Evolutionary conservation across 2,113 vertebrate genomes (phyloP).

Genomic region (Brienomyrus brachyistius): DNA sequence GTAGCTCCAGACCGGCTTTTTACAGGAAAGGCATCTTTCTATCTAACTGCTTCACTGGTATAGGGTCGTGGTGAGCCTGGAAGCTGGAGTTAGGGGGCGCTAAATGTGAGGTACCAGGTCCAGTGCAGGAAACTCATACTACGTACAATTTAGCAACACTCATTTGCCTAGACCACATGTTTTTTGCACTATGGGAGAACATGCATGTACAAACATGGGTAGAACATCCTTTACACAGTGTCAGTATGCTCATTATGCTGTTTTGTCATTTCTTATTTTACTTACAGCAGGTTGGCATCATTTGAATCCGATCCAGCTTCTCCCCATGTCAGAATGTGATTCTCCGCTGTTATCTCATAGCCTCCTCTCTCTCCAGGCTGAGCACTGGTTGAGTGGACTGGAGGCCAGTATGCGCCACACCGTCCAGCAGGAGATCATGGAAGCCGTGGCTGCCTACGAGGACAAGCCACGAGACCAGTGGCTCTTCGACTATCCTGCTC

Average conservation of each 20-base stretch:
- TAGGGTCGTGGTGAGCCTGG: not conserved
- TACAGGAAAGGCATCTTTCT: not conserved
- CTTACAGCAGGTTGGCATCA: not conserved
- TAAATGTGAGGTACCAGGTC: not conserved
- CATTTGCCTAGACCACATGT: not conserved
- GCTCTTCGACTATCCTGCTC: constrained; percentile 65
- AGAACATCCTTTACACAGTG: not conserved
- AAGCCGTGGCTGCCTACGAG: constrained; percentile 54
- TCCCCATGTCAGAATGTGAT: not conserved
- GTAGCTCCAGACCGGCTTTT: not conserved
- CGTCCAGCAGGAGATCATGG: constrained; percentile 57
- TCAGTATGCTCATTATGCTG: not conserved
- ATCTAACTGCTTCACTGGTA: not conserved
- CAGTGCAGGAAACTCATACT: not conserved
- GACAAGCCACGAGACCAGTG: constrained; percentile 65
- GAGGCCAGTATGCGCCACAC: constrained; percentile 52
- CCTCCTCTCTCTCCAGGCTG: constrained; percentile 40
- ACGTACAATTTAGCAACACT: not conserved
- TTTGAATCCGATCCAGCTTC: not conserved
- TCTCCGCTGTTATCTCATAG: not conserved
- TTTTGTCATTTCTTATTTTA: not conserved
- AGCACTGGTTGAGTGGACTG: constrained; percentile 55
- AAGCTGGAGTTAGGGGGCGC: not conserved
- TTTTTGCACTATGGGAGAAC: not conserved
- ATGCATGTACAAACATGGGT: not conserved